A percentile compares a stretch with the other conserved stretches of the same genome.
phyloP scores from a whole-genome alignment of 2,797 vertebrate species.

The Loriculus beryllinus region DNA sequence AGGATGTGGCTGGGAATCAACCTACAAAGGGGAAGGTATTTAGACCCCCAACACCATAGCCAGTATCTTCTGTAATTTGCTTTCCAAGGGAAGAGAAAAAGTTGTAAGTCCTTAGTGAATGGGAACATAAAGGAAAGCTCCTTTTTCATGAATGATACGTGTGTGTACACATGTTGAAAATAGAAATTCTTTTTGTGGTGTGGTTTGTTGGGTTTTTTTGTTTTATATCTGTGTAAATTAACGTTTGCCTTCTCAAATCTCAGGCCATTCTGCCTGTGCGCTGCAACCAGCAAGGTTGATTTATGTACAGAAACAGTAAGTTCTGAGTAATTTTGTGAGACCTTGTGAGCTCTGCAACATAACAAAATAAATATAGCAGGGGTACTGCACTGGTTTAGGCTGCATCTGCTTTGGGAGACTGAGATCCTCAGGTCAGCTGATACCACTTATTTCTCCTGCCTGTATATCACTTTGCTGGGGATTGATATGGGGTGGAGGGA shows the following conservation, averaged over 20 bases:
- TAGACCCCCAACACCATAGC: background rate
- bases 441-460: background rate
- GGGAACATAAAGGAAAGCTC: background rate
- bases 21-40: background rate
- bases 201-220: background rate
- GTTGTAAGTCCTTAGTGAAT: fast-evolving
- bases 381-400: background rate
- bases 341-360: background rate
- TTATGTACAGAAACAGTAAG: background rate
- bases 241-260: background rate
- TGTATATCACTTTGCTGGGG: background rate
- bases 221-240: background rate
- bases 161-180: background rate
- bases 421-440: background rate
- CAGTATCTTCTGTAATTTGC: background rate
- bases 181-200: background rate
- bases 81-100: background rate
- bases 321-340: background rate
- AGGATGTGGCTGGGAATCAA: background rate
- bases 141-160: background rate
- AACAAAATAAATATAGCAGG: background rate
- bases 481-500: background rate
- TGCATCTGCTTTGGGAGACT: background rate
- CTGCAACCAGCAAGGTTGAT: background rate
- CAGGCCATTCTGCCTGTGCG: background rate